A percentile compares a stretch with the other conserved stretches of the same genome.
These are phyloP conservation scores for Ganaspis brasiliensis DNA, from an alignment of 2,888 invertebrate genomes.

Conservation along the genomic window DNA sequence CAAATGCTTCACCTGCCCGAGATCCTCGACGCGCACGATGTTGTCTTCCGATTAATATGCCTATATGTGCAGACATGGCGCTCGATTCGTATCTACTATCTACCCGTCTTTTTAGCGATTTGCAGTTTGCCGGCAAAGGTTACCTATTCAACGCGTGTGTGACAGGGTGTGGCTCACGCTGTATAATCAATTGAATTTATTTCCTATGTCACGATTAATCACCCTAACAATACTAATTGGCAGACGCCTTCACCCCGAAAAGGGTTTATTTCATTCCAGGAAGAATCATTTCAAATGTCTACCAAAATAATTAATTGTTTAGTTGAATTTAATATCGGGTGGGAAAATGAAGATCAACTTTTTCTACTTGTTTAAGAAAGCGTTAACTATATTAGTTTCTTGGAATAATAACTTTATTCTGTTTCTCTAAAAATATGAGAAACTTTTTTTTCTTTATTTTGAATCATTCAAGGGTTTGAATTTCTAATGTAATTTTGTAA, in stretches of 20 bases:
- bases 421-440: no score
- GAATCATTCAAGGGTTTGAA: no score
- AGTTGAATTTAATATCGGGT: no score
- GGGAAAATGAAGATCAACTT: no score
- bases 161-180: slow-evolving; percentile 38
- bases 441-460: no score
- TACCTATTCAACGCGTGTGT: slow-evolving; percentile 23
- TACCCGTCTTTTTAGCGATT: slow-evolving; percentile 26
- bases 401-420: no score
- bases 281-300: neutral
- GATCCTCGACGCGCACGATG: slow-evolving; percentile 39
- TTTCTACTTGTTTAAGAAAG: no score
- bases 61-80: slow-evolving; percentile 39
- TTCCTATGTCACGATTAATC: slow-evolving; percentile 26
- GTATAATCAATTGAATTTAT: slow-evolving; percentile 38
- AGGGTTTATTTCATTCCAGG: neutral
- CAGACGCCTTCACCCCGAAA: neutral
- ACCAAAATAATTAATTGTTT: no score
- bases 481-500: no score
- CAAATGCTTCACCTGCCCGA: slow-evolving; percentile 30
- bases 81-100: slow-evolving; percentile 35
- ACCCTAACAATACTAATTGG: slow-evolving; percentile 33
- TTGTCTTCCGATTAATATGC: slow-evolving; percentile 38
- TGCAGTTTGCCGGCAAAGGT: slow-evolving; percentile 28
- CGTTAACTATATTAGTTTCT: no score